Evolutionary conservation across 2,113 vertebrate genomes (phyloP).

Genomic region (Noturus placidus): DNA sequence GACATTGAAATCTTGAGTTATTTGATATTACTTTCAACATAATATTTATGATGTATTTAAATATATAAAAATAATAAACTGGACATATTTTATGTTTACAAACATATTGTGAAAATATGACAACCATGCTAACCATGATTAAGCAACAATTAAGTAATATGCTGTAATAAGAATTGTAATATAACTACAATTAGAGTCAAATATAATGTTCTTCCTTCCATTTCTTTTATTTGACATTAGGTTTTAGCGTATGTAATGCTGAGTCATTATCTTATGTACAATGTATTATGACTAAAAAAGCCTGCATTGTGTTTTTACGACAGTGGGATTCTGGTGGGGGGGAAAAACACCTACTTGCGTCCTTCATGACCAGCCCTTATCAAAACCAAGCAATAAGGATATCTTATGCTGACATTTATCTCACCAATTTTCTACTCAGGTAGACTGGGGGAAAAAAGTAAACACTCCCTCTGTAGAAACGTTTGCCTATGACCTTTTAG

Average conservation of each 20-base stretch:
- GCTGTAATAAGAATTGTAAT: background rate
- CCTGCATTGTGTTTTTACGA: background rate
- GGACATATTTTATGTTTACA: background rate
- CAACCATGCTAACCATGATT: background rate
- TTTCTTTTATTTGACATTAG: background rate
- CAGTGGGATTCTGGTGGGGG: background rate
- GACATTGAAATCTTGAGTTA: background rate
- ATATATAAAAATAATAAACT: background rate
- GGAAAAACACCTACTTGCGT: background rate
- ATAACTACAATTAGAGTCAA: background rate
- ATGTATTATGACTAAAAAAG: background rate
- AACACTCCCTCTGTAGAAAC: background rate
- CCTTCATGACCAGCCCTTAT: background rate
- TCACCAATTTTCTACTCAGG: slow-evolving; percentile 1
- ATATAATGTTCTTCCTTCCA: background rate
- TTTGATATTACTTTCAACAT: background rate
- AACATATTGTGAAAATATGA: background rate
- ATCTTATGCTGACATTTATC: background rate
- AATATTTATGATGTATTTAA: background rate
- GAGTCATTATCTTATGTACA: background rate
- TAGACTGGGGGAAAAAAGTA: background rate
- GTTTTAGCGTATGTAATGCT: background rate
- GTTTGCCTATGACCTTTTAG: slow-evolving; percentile 4
- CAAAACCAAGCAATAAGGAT: background rate
- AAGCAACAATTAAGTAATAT: background rate